A percentile compares a stretch with the other conserved stretches of the same genome.
Conservation (phyloP, 2,888 invertebrate genomes). For the Trissolcus japonicus region DNA sequence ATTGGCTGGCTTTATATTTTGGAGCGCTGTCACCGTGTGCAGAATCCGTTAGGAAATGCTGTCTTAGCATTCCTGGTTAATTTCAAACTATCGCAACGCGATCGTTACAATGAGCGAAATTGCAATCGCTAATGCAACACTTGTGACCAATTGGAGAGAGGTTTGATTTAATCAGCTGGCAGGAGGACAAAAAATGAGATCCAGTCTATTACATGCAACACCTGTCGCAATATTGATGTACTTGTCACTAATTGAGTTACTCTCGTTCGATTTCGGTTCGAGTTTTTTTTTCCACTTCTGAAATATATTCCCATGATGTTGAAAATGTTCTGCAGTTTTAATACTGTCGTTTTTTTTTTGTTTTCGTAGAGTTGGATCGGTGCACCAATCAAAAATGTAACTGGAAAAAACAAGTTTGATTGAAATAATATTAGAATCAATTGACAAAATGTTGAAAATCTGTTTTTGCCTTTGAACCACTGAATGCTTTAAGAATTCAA, state of each 20-base stretch:
- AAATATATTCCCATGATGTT: too few species aligned
- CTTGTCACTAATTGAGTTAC: not conserved
- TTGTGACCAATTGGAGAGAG: not conserved
- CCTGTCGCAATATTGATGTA: constrained; percentile 9
- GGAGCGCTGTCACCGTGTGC: constrained; percentile 17
- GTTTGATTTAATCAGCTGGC: not conserved
- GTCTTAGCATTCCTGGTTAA: constrained; percentile 19
- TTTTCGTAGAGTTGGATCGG: too few species aligned
- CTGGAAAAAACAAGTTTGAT: too few species aligned
- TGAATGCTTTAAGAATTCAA: too few species aligned
- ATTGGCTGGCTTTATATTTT: constrained; percentile 31
- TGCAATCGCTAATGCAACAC: constrained; percentile 14
- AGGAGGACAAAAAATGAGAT: not conserved
- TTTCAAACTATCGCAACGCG: constrained; percentile 8
- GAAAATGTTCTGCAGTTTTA: too few species aligned
- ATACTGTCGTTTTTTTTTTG: too few species aligned
- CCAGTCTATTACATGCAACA: not conserved
- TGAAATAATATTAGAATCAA: too few species aligned
- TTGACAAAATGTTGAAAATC: too few species aligned
- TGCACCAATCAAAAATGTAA: too few species aligned
- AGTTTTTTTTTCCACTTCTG: too few species aligned
- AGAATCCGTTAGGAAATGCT: constrained; percentile 7
- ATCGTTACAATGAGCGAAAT: constrained; percentile 8
- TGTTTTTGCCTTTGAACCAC: too few species aligned
- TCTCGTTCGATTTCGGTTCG: too few species aligned